These are phyloP conservation scores for Gambusia holbrooki DNA, from an alignment of 2,113 vertebrate genomes.

Conservation along the genomic window DNA sequence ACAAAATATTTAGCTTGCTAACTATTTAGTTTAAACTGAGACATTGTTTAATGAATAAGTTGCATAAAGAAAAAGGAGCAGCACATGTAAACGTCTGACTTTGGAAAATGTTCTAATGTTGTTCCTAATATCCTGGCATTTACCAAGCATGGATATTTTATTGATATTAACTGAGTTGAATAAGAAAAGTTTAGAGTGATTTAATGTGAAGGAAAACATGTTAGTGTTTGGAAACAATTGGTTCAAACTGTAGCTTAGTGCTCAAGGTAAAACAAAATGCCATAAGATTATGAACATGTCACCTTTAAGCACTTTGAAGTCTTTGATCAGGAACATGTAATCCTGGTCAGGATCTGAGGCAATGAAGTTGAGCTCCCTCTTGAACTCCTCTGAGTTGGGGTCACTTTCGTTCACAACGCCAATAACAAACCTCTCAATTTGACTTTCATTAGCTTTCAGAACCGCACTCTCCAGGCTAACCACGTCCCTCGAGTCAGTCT, in stretches of 20 bases:
- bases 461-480: conserved; percentile 73
- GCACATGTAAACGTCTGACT: no score
- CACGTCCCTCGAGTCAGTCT: conserved; percentile 80
- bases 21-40: no score
- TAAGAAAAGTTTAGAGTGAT: neutral
- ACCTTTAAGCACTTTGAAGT: conserved; percentile 85
- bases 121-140: no score
- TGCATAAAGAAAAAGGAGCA: no score
- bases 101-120: no score
- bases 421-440: conserved; percentile 85
- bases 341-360: conserved; percentile 83
- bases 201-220: neutral
- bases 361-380: conserved; percentile 83
- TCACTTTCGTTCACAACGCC: conserved; percentile 84
- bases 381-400: conserved; percentile 77
- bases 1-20: no score
- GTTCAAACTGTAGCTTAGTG: neutral
- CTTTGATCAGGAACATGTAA: conserved; percentile 83
- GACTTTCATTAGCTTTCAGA: conserved; percentile 62
- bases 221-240: neutral
- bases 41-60: no score
- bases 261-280: no score
- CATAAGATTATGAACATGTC: conserved; percentile 32
- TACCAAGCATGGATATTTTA: neutral
- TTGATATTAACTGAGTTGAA: neutral